A percentile compares a stretch with the other conserved stretches of the same genome.
Conservation (phyloP, 2,888 invertebrate species). For the Cetonia aurata region DNA sequence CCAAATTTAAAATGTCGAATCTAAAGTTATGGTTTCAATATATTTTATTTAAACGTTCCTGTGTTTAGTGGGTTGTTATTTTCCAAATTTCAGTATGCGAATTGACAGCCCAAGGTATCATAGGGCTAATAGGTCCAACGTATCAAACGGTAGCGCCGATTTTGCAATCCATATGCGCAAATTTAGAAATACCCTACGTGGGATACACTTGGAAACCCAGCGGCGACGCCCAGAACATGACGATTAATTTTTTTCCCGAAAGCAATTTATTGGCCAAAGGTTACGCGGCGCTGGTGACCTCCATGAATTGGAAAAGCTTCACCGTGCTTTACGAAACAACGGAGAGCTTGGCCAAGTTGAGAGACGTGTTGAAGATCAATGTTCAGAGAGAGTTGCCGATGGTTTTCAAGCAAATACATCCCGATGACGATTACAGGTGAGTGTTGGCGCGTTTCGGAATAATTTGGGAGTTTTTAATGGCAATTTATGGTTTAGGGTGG, state of each 20-base stretch:
- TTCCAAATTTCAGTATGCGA: constrained; percentile 50
- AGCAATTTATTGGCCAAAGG: constrained; percentile 75
- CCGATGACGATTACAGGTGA: constrained; percentile 56
- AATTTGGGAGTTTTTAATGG: neutral
- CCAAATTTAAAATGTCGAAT: neutral
- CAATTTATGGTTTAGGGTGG: constrained; percentile 68
- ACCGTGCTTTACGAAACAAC: constrained; percentile 84
- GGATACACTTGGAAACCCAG: constrained; percentile 78
- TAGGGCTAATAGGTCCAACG: constrained; percentile 87
- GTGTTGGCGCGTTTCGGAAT: constrained; percentile 12
- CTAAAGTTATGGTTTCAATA: too few relatives aligned
- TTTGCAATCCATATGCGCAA: constrained; percentile 86
- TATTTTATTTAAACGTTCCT: too few relatives aligned
- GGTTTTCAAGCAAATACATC: constrained; percentile 73
- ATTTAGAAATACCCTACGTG: constrained; percentile 88
- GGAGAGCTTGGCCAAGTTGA: constrained; percentile 80
- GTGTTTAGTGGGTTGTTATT: neutral
- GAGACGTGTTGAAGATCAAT: constrained; percentile 82
- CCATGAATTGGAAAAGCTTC: constrained; percentile 82
- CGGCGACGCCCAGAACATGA: constrained; percentile 48
- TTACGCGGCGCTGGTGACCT: constrained; percentile 75
- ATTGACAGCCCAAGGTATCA: constrained; percentile 71
- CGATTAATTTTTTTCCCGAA: constrained; percentile 80
- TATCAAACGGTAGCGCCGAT: constrained; percentile 76
- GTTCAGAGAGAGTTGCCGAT: constrained; percentile 73